These are phyloP conservation scores for Dendroctonus valens DNA, from an alignment of 1,140 invertebrate species.

Conservation along the genomic window DNA sequence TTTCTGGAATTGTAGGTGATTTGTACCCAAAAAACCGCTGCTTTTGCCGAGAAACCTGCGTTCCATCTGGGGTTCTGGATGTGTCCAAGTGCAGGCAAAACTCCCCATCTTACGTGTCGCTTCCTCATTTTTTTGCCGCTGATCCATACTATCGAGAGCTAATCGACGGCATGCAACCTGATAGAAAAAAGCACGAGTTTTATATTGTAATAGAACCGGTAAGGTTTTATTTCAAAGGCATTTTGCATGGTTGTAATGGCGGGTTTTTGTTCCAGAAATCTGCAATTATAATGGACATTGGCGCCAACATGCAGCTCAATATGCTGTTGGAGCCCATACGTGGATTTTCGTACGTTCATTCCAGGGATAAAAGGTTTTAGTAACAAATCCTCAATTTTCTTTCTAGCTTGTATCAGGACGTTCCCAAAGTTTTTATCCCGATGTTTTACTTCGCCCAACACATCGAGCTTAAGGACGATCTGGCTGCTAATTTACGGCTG, in stretches of 20 bases:
- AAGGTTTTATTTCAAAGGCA: constrained; percentile 29
- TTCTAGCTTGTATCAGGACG: constrained; percentile 42
- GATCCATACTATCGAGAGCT: constrained; percentile 59
- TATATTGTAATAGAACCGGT: constrained; percentile 70
- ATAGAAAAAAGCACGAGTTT: constrained; percentile 61
- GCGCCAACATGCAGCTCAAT: constrained; percentile 73
- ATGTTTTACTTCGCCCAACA: constrained; percentile 47
- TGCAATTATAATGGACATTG: constrained; percentile 44
- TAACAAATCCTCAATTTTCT: constrained; percentile 1
- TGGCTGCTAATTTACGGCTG: constrained; percentile 36
- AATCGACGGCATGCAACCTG: constrained; percentile 55
- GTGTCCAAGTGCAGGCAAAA: constrained; percentile 62
- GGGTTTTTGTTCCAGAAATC: constrained; percentile 40
- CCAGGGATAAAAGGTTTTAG: neutral
- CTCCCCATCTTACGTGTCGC: constrained; percentile 71
- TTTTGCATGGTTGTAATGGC: neutral
- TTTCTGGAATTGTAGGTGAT: neutral
- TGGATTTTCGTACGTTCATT: constrained; percentile 59
- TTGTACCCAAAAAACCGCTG: constrained; percentile 63
- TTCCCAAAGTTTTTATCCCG: constrained; percentile 44
- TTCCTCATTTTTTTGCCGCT: constrained; percentile 75
- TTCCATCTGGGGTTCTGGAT: constrained; percentile 62
- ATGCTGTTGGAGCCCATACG: constrained; percentile 66
- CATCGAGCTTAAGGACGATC: constrained; percentile 38
- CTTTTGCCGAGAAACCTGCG: constrained; percentile 67